Conservation (phyloP, 2,888 invertebrate genomes). For the Schizaphis graminum region DNA sequence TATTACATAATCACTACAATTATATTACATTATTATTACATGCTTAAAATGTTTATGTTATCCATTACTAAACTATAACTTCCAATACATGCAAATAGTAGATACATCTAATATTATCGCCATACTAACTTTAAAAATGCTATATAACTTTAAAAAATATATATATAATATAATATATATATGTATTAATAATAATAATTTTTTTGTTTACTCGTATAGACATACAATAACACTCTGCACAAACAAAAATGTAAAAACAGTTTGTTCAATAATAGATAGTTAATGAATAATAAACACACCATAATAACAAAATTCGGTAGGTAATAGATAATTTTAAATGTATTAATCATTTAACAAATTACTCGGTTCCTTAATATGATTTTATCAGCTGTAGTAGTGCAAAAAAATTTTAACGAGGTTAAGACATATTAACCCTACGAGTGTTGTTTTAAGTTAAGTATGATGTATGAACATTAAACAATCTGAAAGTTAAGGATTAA, state of each 20-base stretch:
- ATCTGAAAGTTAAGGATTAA: constrained; percentile 47
- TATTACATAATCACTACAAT: neutral
- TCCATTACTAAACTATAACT: neutral
- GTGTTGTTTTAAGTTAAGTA: constrained; percentile 39
- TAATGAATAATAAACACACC: neutral
- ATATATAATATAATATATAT: too few species aligned
- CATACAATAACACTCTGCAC: neutral
- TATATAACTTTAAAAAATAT: neutral
- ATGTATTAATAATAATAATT: neutral
- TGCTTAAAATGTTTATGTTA: neutral
- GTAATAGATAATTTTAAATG: neutral
- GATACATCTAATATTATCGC: neutral
- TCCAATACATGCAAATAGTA: neutral
- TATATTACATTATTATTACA: neutral
- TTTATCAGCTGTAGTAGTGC: neutral
- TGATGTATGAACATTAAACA: constrained; percentile 7
- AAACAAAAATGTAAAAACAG: neutral
- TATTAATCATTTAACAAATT: neutral
- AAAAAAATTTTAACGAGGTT: neutral
- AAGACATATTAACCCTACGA: neutral
- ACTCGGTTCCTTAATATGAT: too few species aligned
- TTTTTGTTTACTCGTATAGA: neutral
- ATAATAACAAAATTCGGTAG: neutral
- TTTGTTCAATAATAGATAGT: neutral
- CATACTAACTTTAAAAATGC: neutral